Evolutionary conservation across 2,888 invertebrate genomes (phyloP).

Genomic region (Rhogogaster chlorosoma): DNA sequence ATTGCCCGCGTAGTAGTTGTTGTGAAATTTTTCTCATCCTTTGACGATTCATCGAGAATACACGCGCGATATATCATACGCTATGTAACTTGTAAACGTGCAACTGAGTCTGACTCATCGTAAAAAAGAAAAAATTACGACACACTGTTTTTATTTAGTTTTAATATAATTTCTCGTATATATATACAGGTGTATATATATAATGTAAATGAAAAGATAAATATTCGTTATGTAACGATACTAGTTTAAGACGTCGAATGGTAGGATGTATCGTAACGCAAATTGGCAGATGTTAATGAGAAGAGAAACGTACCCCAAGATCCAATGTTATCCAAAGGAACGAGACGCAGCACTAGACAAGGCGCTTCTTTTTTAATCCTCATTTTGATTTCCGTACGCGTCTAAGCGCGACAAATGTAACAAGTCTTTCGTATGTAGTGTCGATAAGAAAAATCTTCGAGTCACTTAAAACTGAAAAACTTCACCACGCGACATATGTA

Average conservation of each 20-base stretch:
- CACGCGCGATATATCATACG: not conserved
- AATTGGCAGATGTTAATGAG: not conserved
- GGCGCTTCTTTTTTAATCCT: conserved; percentile 84
- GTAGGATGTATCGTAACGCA: not conserved
- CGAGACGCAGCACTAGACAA: conserved; percentile 82
- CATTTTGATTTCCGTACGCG: conserved; percentile 75
- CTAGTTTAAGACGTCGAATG: not conserved
- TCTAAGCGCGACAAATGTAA: not conserved
- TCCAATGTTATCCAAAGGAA: conserved; percentile 78
- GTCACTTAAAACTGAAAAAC: not conserved
- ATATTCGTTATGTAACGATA: not conserved
- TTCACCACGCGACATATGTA: not conserved
- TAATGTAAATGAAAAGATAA: not conserved
- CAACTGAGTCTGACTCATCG: conserved; percentile 20
- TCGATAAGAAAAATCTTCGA: not conserved
- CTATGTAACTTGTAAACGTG: conserved; percentile 22
- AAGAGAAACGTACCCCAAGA: conserved; percentile 70
- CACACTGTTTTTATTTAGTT: conserved; percentile 18
- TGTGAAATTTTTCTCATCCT: conserved; percentile 30
- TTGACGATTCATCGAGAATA: not conserved
- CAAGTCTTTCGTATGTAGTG: not conserved
- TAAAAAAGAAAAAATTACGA: not conserved
- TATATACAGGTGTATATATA: not conserved
- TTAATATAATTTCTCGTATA: not conserved
- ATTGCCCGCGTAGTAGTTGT: not conserved